Conservation (phyloP, 1,140 invertebrate genomes). For the Laodelphax striatellus region DNA sequence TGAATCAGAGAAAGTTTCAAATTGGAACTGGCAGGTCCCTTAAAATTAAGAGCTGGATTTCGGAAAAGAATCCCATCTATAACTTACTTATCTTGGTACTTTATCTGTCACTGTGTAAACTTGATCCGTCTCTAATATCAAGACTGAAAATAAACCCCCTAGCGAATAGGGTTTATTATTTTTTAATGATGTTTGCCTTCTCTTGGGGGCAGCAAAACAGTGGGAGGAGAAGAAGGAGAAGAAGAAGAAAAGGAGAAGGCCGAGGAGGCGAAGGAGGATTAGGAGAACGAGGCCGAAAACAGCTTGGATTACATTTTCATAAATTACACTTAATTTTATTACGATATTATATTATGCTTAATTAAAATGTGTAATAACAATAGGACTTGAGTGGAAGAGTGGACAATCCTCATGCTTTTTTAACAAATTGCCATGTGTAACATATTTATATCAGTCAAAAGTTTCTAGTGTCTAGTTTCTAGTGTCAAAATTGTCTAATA, state of each 20-base stretch:
- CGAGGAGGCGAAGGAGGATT: neutral
- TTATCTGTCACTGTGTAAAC: neutral
- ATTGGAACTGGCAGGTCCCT: neutral
- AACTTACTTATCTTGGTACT: neutral
- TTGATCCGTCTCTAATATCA: neutral
- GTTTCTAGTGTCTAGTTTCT: too few species aligned
- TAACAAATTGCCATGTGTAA: too few species aligned
- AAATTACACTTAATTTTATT: too few species aligned
- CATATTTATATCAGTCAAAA: too few species aligned
- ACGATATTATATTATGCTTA: too few species aligned
- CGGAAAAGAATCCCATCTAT: neutral
- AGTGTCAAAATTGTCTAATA: too few species aligned
- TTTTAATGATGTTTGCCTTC: neutral
- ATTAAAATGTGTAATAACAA: too few species aligned
- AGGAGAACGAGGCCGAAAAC: too few species aligned
- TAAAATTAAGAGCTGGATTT: neutral
- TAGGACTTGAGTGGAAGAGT: too few species aligned
- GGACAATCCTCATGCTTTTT: too few species aligned
- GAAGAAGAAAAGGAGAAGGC: neutral
- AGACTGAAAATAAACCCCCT: neutral
- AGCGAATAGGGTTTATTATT: neutral
- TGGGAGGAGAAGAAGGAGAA: neutral
- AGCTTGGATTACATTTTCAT: too few species aligned
- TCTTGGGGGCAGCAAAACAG: neutral
- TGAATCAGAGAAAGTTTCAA: too few species aligned